Conservation (phyloP, 2,113 vertebrate species). For the Daphoenositta chrysoptera region DNA sequence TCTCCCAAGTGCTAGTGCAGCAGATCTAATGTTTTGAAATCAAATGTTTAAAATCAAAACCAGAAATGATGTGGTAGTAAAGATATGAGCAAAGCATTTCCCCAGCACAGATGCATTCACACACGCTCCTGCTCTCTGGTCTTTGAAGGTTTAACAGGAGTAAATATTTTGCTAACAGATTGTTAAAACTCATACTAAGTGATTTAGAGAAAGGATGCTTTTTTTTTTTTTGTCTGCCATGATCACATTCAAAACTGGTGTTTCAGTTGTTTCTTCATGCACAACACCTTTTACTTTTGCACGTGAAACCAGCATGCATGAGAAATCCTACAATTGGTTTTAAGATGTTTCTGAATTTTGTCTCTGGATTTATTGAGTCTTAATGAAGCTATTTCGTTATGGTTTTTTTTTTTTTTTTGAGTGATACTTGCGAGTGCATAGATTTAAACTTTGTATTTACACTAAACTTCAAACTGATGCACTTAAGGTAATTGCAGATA, state of each 20-base stretch:
- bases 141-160: background rate
- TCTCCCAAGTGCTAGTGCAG: background rate
- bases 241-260: background rate
- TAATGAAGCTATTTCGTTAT: background rate
- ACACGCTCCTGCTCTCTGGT: background rate
- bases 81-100: background rate
- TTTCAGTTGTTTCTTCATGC: background rate
- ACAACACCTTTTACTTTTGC: background rate
- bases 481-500: slow-evolving; percentile 65
- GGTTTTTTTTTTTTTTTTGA: background rate
- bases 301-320: background rate
- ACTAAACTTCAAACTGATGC: slow-evolving; percentile 53
- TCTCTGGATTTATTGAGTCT: background rate
- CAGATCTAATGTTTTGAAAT: background rate
- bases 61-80: background rate
- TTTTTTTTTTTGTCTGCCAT: background rate
- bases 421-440: background rate
- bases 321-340: background rate
- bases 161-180: background rate
- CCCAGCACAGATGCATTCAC: background rate
- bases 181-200: background rate
- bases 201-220: background rate
- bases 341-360: background rate
- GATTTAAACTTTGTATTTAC: slow-evolving; percentile 60
- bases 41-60: background rate